Evolutionary conservation across 2,113 vertebrate species (phyloP).

Genomic region (Heptranchias perlo): DNA sequence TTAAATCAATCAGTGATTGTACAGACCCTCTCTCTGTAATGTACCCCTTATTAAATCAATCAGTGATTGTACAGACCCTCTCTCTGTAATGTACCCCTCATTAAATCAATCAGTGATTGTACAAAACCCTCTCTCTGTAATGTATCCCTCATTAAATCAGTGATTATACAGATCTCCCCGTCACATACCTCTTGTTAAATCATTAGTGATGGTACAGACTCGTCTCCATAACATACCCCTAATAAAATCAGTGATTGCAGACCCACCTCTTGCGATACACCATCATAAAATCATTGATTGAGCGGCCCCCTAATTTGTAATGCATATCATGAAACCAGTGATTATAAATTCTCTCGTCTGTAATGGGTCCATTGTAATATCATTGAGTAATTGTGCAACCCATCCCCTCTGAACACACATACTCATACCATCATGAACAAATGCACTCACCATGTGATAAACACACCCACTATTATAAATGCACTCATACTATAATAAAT

Average conservation of each 20-base stretch:
- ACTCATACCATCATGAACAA: neutral
- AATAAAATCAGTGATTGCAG: neutral
- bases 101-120: too few relatives aligned
- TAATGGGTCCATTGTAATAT: neutral
- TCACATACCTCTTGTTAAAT: neutral
- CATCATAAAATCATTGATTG: neutral
- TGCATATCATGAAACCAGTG: neutral
- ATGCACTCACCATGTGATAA: neutral
- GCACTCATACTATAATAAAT: neutral
- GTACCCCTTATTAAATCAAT: too few relatives aligned
- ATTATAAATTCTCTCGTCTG: neutral
- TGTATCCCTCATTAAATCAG: too few relatives aligned
- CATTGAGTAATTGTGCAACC: neutral
- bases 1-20: too few relatives aligned
- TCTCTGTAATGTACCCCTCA: too few relatives aligned
- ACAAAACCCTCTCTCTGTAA: too few relatives aligned
- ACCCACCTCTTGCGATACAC: neutral
- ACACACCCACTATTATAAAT: neutral
- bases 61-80: too few relatives aligned
- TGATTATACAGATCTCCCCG: neutral
- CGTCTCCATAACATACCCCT: neutral
- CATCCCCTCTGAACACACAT: neutral
- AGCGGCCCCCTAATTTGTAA: neutral
- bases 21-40: too few relatives aligned
- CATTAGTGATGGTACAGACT: neutral